These are phyloP conservation scores for Bufo bufo DNA, from an alignment of 2,113 vertebrate genomes.

Conservation along the genomic window DNA sequence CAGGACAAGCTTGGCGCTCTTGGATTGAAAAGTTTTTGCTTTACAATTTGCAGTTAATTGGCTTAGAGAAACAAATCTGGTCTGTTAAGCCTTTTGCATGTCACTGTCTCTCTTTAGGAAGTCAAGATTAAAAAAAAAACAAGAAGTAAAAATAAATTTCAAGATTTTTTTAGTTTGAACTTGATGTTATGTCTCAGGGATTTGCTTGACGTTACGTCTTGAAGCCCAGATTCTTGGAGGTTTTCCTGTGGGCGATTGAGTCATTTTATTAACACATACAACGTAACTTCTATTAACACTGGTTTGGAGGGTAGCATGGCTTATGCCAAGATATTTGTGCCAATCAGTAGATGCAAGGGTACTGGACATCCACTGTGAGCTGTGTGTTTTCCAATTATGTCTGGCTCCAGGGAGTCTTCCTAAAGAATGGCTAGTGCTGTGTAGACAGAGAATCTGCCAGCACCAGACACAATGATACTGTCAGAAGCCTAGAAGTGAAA, in stretches of 20 bases:
- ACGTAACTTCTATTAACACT: constrained; percentile 24
- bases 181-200: constrained; percentile 8
- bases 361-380: constrained; percentile 32
- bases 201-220: neutral
- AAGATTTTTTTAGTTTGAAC: constrained; percentile 30
- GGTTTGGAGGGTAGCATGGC: neutral
- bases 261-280: neutral
- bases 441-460: constrained; percentile 22
- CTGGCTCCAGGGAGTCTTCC: constrained; percentile 55
- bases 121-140: constrained; percentile 43
- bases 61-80: constrained; percentile 58
- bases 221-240: neutral
- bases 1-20: constrained; percentile 52
- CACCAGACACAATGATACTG: neutral
- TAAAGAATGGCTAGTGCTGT: constrained; percentile 44
- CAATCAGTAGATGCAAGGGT: constrained; percentile 42
- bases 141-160: constrained; percentile 17
- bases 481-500: constrained; percentile 13
- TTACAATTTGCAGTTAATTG: constrained; percentile 59
- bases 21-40: constrained; percentile 56
- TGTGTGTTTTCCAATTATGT: constrained; percentile 52
- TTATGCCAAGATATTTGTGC: constrained; percentile 49
- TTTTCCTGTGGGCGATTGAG: neutral
- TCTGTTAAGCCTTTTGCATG: constrained; percentile 57
- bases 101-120: constrained; percentile 56